Percentiles rank a stretch among this genome's conserved stretches.
Conservation (phyloP, 2,797 vertebrate species). For the Morelia viridis region DNA sequence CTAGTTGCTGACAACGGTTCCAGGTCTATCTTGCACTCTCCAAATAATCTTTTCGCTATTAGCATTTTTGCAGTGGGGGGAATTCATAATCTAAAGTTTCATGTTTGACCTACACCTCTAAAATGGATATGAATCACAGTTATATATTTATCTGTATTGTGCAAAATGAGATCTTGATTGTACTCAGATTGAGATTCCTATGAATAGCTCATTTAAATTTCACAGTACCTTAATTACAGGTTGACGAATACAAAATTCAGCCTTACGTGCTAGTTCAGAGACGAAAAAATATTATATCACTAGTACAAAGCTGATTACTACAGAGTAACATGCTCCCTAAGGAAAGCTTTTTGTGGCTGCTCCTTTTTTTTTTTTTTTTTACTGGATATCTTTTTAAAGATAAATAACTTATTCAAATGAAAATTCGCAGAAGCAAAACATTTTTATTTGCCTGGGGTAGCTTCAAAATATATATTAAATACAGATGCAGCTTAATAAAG, state of each 20-base stretch:
- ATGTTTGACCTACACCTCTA: neutral
- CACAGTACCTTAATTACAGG: slow-evolving; percentile 48
- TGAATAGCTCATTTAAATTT: slow-evolving; percentile 66
- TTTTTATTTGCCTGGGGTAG: slow-evolving; percentile 59
- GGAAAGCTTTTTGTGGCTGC: neutral
- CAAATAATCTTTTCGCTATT: neutral
- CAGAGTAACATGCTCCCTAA: slow-evolving; percentile 54
- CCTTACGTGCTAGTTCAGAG: neutral
- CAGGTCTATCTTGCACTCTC: neutral
- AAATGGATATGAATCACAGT: neutral
- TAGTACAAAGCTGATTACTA: slow-evolving; percentile 59
- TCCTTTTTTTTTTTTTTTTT: neutral
- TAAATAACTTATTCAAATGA: slow-evolving; percentile 62
- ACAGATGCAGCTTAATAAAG: slow-evolving; percentile 53
- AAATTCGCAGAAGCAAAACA: slow-evolving; percentile 58
- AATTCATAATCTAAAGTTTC: neutral
- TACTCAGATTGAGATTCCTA: slow-evolving; percentile 51
- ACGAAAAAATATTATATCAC: slow-evolving; percentile 43
- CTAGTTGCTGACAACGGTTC: neutral
- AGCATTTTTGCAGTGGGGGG: neutral
- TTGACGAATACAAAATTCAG: slow-evolving; percentile 43
- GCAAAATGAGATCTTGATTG: slow-evolving; percentile 57
- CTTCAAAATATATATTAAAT: slow-evolving; percentile 42
- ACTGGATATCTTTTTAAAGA: slow-evolving; percentile 23
- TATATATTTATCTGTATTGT: neutral